Percentiles rank a stretch among this genome's conserved stretches.
Conservation (phyloP, 2,113 vertebrate genomes). For the Brachypodius melanocephalos region DNA sequence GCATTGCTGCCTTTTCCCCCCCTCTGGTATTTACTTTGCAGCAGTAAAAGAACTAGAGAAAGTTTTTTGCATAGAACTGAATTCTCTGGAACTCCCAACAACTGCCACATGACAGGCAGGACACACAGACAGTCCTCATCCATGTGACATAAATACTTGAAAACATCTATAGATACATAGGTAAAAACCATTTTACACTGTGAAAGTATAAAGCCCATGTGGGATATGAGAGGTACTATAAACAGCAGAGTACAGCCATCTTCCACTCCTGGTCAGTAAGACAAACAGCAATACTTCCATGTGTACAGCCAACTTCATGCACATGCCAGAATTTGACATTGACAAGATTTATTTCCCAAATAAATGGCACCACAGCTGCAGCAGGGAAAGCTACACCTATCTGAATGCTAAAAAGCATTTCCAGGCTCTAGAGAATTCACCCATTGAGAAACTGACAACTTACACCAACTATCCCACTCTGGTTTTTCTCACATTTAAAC, state of each 20-base stretch:
- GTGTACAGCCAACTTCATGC: not conserved
- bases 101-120: not conserved
- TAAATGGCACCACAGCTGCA: not conserved
- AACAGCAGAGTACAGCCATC: not conserved
- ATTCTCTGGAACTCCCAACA: not conserved
- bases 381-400: not conserved
- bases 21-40: not conserved
- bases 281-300: not conserved
- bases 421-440: not conserved
- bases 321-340: not conserved
- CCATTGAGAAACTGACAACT: not conserved
- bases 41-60: not conserved
- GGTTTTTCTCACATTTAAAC: not conserved
- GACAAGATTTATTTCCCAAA: not conserved
- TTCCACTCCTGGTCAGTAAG: not conserved
- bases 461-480: not conserved
- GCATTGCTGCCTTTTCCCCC: fast-evolving
- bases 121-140: not conserved
- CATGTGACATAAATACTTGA: not conserved
- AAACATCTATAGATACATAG: not conserved
- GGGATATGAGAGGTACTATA: not conserved
- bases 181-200: not conserved
- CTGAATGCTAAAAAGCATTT: not conserved
- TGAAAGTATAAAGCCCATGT: not conserved
- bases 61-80: not conserved